phyloP scores from a whole-genome alignment of 92 coral and sea anemone species.

The Paragorgia papillata region DNA sequence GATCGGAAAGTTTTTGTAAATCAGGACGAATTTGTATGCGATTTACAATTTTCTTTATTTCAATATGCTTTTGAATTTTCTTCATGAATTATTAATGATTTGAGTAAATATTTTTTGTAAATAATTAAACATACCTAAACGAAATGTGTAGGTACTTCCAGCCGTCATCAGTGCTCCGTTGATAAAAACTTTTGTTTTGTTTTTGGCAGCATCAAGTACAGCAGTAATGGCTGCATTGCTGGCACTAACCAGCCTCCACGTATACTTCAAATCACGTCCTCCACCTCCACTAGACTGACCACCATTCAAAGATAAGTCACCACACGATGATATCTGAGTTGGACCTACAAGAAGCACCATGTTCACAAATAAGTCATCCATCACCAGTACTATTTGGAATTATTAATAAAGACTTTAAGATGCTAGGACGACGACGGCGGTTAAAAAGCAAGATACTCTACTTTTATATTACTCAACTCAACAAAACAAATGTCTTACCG shows the following conservation, averaged over 20 bases:
- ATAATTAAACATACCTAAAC: constrained; percentile 31
- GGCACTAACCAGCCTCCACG: constrained; percentile 36
- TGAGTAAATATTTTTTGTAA: neutral
- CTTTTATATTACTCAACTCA: too few species aligned
- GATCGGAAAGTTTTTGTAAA: too few species aligned
- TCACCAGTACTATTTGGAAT: neutral
- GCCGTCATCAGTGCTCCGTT: constrained; percentile 29
- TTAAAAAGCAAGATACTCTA: too few species aligned
- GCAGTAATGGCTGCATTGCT: constrained; percentile 9
- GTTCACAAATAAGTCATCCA: too few species aligned
- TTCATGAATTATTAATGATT: too few species aligned
- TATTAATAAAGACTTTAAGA: too few species aligned
- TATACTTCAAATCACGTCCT: constrained; percentile 45
- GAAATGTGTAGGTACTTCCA: constrained; percentile 31
- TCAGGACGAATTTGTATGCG: too few species aligned
- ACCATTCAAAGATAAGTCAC: constrained; percentile 46
- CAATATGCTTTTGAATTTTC: too few species aligned
- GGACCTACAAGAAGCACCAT: constrained; percentile 32
- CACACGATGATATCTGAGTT: constrained; percentile 52
- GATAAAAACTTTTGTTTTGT: constrained; percentile 7
- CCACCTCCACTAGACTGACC: constrained; percentile 57
- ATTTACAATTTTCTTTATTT: too few species aligned
- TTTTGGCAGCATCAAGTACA: constrained; percentile 12
- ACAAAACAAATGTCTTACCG: constrained; percentile 33
- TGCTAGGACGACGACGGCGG: too few species aligned